Percentiles rank a stretch among this genome's conserved stretches.
phyloP scores from a whole-genome alignment of 2,888 invertebrate genomes.

The Hirtodrosophila alboralis region DNA sequence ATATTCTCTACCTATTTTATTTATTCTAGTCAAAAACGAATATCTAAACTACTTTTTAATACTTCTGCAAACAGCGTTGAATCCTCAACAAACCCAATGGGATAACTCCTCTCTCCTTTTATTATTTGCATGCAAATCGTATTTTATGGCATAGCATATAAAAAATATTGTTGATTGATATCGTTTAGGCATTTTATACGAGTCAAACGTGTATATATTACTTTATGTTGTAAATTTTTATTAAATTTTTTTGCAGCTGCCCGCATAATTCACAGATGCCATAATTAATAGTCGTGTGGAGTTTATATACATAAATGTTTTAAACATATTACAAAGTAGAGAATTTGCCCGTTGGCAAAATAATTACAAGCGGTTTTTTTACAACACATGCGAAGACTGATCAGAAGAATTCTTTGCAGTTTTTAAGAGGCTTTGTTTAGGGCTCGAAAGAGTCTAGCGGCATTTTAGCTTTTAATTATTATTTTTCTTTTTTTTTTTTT shows the following conservation, averaged over 20 bases:
- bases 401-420: slow-evolving; percentile 10
- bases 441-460: slow-evolving; percentile 23
- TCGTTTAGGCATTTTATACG: slow-evolving; percentile 61
- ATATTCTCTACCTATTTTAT: no score
- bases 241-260: slow-evolving; percentile 54
- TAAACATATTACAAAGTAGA: slow-evolving; percentile 13
- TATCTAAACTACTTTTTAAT: no score
- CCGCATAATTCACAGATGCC: slow-evolving; percentile 41
- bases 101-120: slow-evolving; percentile 3
- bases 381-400: slow-evolving; percentile 23
- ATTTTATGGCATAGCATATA: slow-evolving; percentile 56
- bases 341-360: slow-evolving; percentile 28
- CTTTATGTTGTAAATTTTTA: slow-evolving; percentile 62
- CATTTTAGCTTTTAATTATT: slow-evolving; percentile 41
- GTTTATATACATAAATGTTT: slow-evolving; percentile 21
- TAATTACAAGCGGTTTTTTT: slow-evolving; percentile 45
- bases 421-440: slow-evolving; percentile 17
- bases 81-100: background rate
- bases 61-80: slow-evolving; percentile 16
- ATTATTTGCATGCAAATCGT: slow-evolving; percentile 46
- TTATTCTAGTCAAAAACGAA: no score
- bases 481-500: slow-evolving; percentile 17
- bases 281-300: slow-evolving; percentile 59
- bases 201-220: slow-evolving; percentile 51
- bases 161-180: slow-evolving; percentile 66